Evolutionary conservation across 2,113 vertebrate genomes (phyloP).

Genomic region (Desmodus rotundus): DNA sequence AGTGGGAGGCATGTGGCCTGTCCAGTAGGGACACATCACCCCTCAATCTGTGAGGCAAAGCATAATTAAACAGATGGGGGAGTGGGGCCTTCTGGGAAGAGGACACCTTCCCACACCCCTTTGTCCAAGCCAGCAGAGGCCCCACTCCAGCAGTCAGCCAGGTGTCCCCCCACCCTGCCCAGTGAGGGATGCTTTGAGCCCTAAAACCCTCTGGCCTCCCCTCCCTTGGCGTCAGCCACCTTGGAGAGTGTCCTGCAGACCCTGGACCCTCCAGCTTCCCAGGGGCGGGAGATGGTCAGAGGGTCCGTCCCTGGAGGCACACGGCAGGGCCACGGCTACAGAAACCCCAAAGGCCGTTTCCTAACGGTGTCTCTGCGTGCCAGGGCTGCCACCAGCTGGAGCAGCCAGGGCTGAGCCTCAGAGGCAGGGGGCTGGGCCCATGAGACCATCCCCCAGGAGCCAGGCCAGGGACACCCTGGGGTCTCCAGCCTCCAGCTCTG

Average conservation of each 20-base stretch:
- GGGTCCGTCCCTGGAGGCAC: fast-evolving
- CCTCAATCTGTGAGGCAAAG: background rate
- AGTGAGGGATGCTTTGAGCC: background rate
- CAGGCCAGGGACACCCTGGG: background rate
- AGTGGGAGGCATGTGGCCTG: background rate
- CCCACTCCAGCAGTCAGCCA: background rate
- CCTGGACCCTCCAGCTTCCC: background rate
- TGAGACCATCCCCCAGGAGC: background rate
- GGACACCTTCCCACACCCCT: background rate
- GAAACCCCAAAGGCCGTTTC: background rate
- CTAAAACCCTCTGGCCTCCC: too few species aligned
- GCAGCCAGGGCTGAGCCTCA: background rate
- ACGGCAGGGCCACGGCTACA: background rate
- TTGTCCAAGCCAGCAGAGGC: background rate
- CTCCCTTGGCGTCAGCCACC: background rate
- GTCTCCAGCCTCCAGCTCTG: background rate
- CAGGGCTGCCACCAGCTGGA: background rate
- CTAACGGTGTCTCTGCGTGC: background rate
- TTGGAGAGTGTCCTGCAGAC: background rate
- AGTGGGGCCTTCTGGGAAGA: background rate
- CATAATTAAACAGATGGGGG: background rate
- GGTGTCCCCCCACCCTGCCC: background rate
- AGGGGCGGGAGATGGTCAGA: background rate
- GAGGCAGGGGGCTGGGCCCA: background rate
- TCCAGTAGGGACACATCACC: background rate